Conservation (phyloP, 2,797 vertebrate genomes). For the Hemibagrus guttatus region DNA sequence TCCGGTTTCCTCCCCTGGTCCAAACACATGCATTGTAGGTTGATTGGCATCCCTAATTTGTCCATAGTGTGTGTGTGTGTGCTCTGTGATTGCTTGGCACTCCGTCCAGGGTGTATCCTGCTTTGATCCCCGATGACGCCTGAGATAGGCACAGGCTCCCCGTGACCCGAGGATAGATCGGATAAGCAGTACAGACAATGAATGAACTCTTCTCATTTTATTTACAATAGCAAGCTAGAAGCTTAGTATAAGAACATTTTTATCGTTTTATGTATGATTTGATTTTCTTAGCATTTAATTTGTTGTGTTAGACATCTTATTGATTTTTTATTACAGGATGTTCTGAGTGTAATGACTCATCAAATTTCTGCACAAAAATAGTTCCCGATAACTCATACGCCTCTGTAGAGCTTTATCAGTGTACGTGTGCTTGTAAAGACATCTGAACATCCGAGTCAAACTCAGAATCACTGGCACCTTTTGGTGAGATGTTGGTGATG, state of each 20-base stretch:
- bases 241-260: not conserved
- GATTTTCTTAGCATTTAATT: not conserved
- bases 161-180: no score
- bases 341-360: not conserved
- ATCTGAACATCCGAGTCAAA: not conserved
- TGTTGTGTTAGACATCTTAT: not conserved
- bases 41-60: no score
- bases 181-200: no score
- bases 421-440: not conserved
- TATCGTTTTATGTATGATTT: not conserved
- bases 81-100: no score
- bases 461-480: not conserved
- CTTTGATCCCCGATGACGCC: no score
- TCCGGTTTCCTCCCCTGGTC: no score
- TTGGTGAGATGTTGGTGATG: not conserved
- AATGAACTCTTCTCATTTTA: not conserved
- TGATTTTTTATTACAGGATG: slow-evolving; percentile 9
- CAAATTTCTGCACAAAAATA: not conserved
- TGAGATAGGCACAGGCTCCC: no score
- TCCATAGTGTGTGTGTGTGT: no score
- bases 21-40: no score
- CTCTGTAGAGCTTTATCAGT: slow-evolving; percentile 3
- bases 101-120: no score
- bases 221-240: not conserved
- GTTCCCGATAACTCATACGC: not conserved